Conservation (phyloP, 2,797 vertebrate genomes). For the Dendrocincla fuliginosa region DNA sequence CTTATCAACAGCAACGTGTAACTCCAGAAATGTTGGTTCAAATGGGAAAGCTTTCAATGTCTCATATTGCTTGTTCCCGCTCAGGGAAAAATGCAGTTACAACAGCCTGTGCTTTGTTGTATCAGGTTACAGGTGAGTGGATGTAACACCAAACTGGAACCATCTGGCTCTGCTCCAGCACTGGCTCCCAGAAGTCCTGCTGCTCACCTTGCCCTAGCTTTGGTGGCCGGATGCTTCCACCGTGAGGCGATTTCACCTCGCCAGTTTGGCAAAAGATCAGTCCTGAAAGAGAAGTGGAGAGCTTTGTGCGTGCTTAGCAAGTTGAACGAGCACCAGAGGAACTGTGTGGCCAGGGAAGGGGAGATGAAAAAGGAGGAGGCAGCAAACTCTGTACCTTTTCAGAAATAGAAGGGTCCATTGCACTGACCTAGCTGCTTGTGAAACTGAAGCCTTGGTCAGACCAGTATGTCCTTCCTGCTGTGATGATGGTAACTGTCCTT, state of each 20-base stretch:
- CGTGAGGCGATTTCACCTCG: not conserved
- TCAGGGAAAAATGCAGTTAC: not conserved
- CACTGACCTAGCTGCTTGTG: not conserved
- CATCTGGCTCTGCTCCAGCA: not conserved
- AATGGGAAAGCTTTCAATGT: not conserved
- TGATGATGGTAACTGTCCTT: not conserved
- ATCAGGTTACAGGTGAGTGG: not conserved
- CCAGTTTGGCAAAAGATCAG: not conserved
- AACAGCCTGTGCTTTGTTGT: not conserved
- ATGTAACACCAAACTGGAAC: not conserved
- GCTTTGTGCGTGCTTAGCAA: not conserved
- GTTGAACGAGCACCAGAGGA: not conserved
- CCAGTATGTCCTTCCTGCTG: not conserved
- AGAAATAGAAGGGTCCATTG: not conserved
- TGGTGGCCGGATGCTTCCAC: not conserved
- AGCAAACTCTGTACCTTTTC: not conserved
- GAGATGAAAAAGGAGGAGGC: not conserved
- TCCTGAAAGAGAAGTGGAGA: constrained; percentile 12
- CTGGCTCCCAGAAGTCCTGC: not conserved
- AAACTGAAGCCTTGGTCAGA: not conserved
- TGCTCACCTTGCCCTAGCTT: constrained; percentile 44
- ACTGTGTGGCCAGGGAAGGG: not conserved
- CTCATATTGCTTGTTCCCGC: not conserved
- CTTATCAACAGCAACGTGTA: not conserved
- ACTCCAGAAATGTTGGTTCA: not conserved